Evolutionary conservation across 2,113 vertebrate genomes (phyloP).

Genomic region (Oncorhynchus kisutch): DNA sequence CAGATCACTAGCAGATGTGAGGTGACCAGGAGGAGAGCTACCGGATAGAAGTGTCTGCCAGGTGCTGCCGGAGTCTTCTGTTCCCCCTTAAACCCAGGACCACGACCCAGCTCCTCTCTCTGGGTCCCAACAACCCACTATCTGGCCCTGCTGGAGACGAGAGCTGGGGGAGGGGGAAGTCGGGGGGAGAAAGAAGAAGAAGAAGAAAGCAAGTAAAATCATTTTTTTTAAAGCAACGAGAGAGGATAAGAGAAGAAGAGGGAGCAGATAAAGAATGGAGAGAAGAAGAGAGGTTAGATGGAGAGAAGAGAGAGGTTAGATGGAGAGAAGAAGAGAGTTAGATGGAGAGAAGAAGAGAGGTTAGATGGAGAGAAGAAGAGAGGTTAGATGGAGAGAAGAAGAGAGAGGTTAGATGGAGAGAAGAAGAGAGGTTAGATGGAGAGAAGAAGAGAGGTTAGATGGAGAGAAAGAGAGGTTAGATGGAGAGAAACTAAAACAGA

Average conservation of each 20-base stretch:
- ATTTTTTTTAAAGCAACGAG: no score
- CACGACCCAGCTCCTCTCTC: not conserved
- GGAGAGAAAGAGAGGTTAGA: not conserved
- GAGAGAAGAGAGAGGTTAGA: no score
- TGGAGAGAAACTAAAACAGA: no score
- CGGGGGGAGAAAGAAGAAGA: not conserved
- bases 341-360: no score
- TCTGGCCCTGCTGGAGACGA: conserved; percentile 57
- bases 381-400: no score
- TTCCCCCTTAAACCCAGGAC: conserved; percentile 22
- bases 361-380: no score
- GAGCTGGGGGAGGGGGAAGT: not conserved
- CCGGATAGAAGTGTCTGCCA: conserved; percentile 90
- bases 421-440: no score
- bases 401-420: no score
- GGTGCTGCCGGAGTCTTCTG: conserved; percentile 39
- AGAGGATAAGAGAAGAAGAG: not conserved
- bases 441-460: no score
- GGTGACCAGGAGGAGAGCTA: conserved; percentile 94
- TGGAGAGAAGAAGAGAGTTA: no score
- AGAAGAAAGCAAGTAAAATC: no score
- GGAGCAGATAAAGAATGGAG: not conserved
- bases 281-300: not conserved
- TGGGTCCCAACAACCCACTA: conserved; percentile 52
- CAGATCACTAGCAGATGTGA: conserved; percentile 96